These are phyloP conservation scores for Myotis pilosus DNA, from an alignment of 2,797 vertebrate species.

Conservation along the genomic window DNA sequence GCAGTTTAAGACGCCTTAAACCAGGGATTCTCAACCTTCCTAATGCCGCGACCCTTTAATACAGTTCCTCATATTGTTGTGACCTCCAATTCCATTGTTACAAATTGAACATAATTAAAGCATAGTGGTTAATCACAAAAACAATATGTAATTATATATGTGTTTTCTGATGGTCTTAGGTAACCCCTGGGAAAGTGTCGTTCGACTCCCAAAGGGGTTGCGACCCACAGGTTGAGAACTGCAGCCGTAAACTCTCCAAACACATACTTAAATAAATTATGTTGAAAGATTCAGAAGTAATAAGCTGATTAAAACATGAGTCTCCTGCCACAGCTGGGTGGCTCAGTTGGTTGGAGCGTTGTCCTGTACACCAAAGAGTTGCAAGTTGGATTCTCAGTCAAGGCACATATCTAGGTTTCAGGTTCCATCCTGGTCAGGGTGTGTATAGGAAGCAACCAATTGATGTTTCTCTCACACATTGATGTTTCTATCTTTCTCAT, in stretches of 20 bases:
- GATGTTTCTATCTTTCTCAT: neutral
- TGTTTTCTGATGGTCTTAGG: too few species aligned
- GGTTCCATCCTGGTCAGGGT: too few species aligned
- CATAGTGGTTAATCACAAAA: too few species aligned
- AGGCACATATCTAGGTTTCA: neutral
- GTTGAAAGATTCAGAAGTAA: neutral
- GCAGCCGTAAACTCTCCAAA: neutral
- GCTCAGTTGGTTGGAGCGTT: neutral
- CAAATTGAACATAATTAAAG: too few species aligned
- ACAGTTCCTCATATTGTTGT: too few species aligned
- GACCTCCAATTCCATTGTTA: too few species aligned
- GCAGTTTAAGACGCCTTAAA: neutral
- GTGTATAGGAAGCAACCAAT: neutral
- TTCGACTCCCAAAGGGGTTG: too few species aligned
- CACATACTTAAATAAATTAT: neutral
- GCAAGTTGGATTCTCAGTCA: neutral
- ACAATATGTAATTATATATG: too few species aligned
- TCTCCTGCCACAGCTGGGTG: neutral
- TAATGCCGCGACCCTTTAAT: too few species aligned
- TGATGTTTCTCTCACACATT: neutral
- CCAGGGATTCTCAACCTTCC: too few species aligned
- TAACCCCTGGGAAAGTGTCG: too few species aligned
- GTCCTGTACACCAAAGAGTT: neutral
- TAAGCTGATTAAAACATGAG: neutral
- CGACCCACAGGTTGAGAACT: too few species aligned